phyloP scores from a whole-genome alignment of 2,888 invertebrate species.

The Rhagonycha fulva region DNA sequence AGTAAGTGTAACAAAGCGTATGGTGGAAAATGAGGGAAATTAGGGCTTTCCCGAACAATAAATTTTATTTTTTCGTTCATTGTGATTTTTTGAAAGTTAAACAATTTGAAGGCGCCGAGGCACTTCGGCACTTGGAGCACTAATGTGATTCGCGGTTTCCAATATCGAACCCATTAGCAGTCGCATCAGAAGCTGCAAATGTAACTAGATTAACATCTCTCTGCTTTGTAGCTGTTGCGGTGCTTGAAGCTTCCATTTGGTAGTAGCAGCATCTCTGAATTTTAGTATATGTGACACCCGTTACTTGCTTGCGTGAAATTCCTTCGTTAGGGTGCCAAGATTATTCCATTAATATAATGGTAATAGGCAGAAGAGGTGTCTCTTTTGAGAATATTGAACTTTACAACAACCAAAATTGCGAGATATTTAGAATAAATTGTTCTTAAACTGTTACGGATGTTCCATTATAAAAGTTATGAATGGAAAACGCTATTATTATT shows the following conservation, averaged over 20 bases:
- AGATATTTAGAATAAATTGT: not conserved
- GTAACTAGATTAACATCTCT: conserved; percentile 46
- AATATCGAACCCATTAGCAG: conserved; percentile 48
- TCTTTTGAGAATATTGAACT: conserved; percentile 3
- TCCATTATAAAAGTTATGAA: not conserved
- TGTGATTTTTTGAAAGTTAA: conserved; percentile 23
- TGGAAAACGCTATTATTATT: not conserved
- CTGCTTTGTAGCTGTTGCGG: conserved; percentile 41
- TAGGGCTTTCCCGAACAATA: not conserved
- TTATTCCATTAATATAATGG: conserved; percentile 42
- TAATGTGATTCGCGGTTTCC: conserved; percentile 53
- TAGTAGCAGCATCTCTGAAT: conserved; percentile 18
- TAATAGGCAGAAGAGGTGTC: conserved; percentile 16
- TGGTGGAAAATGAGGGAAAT: not conserved
- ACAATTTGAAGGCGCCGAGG: conserved; percentile 34
- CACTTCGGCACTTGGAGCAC: conserved; percentile 49
- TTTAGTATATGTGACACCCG: conserved; percentile 30
- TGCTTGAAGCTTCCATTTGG: conserved; percentile 17
- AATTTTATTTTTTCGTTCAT: not conserved
- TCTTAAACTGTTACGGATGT: not conserved
- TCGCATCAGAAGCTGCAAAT: conserved; percentile 46
- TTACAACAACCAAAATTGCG: conserved; percentile 1
- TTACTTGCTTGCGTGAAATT: conserved; percentile 22
- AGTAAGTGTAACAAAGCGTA: not conserved
- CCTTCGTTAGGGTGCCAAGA: conserved; percentile 32